Evolutionary conservation across 2,888 invertebrate genomes (phyloP).

Genomic region (Cerceris ruficornis): DNA sequence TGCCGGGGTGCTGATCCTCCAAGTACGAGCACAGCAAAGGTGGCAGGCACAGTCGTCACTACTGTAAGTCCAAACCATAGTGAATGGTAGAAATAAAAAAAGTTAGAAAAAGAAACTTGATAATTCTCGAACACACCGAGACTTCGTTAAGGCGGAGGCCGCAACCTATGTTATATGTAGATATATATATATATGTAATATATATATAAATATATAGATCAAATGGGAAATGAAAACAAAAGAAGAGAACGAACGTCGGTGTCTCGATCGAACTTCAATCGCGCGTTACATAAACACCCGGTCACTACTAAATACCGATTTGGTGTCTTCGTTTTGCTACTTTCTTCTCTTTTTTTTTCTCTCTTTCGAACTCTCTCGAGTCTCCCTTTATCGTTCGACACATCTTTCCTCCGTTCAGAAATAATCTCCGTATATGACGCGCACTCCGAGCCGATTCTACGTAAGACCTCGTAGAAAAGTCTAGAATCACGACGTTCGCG

Average conservation of each 20-base stretch:
- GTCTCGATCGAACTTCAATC: slow-evolving; percentile 31
- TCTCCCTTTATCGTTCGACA: slow-evolving; percentile 14
- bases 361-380: slow-evolving; percentile 23
- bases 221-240: slow-evolving; percentile 31
- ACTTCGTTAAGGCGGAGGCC: slow-evolving; percentile 50
- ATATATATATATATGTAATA: too few relatives aligned
- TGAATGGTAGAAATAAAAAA: slow-evolving; percentile 49
- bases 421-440: neutral
- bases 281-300: slow-evolving; percentile 28
- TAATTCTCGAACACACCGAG: slow-evolving; percentile 57
- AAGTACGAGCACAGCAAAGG: slow-evolving; percentile 76
- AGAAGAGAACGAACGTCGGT: slow-evolving; percentile 51
- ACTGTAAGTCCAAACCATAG: slow-evolving; percentile 73
- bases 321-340: slow-evolving; percentile 24
- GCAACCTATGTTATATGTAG: slow-evolving; percentile 37
- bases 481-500: slow-evolving; percentile 2
- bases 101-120: slow-evolving; percentile 28
- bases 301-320: slow-evolving; percentile 15
- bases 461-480: slow-evolving; percentile 16
- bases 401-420: neutral
- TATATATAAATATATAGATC: slow-evolving; percentile 10
- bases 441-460: slow-evolving; percentile 16
- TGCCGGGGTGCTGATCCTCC: slow-evolving; percentile 74
- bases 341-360: neutral
- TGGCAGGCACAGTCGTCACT: slow-evolving; percentile 79